These are phyloP conservation scores for Rhinatrema bivittatum DNA, from an alignment of 2,797 vertebrate genomes.

Conservation along the genomic window DNA sequence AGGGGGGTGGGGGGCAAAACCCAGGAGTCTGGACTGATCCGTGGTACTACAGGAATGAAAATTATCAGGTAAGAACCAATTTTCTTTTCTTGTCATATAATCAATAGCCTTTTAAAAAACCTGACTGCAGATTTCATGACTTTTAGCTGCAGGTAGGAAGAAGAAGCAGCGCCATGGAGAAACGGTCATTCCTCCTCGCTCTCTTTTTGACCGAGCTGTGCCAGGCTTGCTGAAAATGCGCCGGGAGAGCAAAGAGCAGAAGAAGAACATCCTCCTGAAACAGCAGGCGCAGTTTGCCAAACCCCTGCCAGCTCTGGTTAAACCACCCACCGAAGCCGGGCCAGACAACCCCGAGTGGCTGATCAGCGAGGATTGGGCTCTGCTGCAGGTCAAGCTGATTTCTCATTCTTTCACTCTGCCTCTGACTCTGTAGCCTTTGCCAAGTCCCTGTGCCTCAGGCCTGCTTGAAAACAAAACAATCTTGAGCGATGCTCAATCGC, in stretches of 20 bases:
- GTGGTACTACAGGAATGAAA: no score
- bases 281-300: constrained; percentile 87
- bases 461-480: no score
- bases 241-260: constrained; percentile 84
- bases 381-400: constrained; percentile 70
- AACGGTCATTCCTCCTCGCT: constrained; percentile 83
- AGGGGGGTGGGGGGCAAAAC: no score
- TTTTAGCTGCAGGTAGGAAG: constrained; percentile 73
- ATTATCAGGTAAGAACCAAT: no score
- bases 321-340: constrained; percentile 74
- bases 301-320: constrained; percentile 79
- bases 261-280: constrained; percentile 86
- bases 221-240: constrained; percentile 78
- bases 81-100: no score
- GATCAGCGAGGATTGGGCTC: constrained; percentile 91
- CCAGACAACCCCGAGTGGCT: constrained; percentile 92
- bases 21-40: no score
- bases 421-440: no score
- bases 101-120: background rate
- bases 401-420: background rate
- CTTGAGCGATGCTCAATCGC: no score
- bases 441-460: no score
- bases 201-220: constrained; percentile 84
- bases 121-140: background rate
- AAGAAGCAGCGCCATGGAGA: constrained; percentile 89